Percentiles rank a stretch among this genome's conserved stretches.
These are phyloP conservation scores for Scolopax bukidnonensis DNA, from an alignment of 2,797 vertebrate species.

Conservation along the genomic window DNA sequence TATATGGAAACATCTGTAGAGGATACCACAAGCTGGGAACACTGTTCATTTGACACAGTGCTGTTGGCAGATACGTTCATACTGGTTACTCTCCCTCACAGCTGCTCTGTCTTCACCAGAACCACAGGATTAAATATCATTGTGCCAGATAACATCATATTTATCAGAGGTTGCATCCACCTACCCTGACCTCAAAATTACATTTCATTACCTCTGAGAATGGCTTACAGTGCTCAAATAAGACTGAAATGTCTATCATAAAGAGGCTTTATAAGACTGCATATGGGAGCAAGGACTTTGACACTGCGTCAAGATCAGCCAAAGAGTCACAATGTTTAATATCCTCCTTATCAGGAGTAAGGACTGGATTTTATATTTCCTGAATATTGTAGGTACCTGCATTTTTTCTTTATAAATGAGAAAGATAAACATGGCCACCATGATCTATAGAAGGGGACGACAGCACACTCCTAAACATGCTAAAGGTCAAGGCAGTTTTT, in stretches of 20 bases:
- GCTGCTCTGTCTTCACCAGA: conserved; percentile 25
- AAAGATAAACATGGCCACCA: not conserved
- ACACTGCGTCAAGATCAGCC: not conserved
- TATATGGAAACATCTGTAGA: conserved; percentile 39
- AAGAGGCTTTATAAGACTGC: not conserved
- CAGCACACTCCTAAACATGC: not conserved
- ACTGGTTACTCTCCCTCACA: not conserved
- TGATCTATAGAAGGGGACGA: not conserved
- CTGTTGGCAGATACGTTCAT: not conserved
- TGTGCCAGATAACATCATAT: not conserved
- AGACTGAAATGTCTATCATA: not conserved
- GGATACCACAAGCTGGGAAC: conserved; percentile 20
- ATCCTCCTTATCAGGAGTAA: not conserved
- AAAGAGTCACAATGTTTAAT: not conserved
- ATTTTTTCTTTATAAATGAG: not conserved
- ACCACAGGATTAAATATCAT: not conserved
- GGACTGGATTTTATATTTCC: not conserved
- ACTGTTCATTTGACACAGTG: not conserved
- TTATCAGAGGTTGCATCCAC: not conserved
- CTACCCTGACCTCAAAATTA: not conserved
- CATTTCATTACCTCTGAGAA: not conserved
- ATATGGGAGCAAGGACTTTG: not conserved
- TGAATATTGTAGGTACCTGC: not conserved
- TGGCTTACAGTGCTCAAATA: not conserved
- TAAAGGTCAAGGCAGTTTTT: not conserved